Conservation (phyloP, 2,888 invertebrate species). For the Aporophyla lueneburgensis region DNA sequence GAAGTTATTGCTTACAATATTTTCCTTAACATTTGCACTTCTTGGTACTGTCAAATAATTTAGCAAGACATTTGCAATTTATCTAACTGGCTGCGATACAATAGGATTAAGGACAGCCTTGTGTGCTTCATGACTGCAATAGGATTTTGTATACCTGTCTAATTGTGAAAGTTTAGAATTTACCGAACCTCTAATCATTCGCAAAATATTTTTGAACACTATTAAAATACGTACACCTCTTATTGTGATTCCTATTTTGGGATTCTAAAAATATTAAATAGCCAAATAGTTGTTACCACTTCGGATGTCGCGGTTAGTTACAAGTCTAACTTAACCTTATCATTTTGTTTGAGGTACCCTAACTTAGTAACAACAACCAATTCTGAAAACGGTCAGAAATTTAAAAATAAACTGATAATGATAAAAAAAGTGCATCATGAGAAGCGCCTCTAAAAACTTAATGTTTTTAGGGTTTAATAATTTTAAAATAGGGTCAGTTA, state of each 20-base stretch:
- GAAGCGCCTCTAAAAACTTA: not conserved
- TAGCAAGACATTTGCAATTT: conserved; percentile 6
- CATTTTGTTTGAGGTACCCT: not conserved
- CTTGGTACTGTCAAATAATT: conserved; percentile 1
- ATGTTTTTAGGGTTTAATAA: too few species aligned
- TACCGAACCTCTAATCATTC: too few species aligned
- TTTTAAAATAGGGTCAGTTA: not conserved
- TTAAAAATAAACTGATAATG: not conserved
- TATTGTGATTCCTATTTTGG: not conserved
- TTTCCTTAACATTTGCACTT: conserved; percentile 29
- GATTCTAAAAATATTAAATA: not conserved
- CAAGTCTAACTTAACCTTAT: not conserved
- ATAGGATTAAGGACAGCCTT: conserved; percentile 26
- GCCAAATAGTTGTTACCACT: not conserved
- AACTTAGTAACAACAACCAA: not conserved
- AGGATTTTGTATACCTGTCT: not conserved
- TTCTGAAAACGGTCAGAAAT: not conserved
- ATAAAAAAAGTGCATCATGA: not conserved
- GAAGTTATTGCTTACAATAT: not conserved
- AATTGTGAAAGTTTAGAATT: conserved; percentile 12
- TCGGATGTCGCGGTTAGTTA: not conserved
- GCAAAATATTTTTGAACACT: too few species aligned
- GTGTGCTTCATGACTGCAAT: conserved; percentile 6
- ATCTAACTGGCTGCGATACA: not conserved
- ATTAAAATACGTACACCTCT: not conserved